Conservation (phyloP, 2,797 vertebrate species). For the Dromococcyx pavoninus region DNA sequence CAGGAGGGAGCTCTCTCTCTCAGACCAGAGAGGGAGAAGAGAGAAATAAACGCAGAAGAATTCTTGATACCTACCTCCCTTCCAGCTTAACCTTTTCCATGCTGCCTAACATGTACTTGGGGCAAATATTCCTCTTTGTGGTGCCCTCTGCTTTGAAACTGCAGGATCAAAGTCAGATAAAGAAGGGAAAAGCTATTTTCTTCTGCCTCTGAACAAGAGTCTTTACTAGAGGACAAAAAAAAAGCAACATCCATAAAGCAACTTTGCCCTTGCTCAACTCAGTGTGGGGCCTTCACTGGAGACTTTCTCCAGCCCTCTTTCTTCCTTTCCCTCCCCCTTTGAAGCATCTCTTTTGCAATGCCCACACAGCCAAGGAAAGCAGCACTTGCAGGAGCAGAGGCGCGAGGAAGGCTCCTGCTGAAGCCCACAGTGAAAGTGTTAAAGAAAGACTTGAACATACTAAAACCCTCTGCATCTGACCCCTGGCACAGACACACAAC, state of each 20-base stretch:
- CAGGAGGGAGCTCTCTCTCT: not conserved
- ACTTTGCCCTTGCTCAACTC: not conserved
- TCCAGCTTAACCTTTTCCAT: not conserved
- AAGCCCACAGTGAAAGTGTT: constrained; percentile 22
- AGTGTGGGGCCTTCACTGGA: not conserved
- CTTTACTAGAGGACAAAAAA: not conserved
- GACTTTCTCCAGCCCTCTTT: not conserved
- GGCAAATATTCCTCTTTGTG: not conserved
- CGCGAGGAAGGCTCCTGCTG: not conserved
- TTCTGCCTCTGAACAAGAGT: not conserved
- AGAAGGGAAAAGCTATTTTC: not conserved
- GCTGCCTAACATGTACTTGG: not conserved
- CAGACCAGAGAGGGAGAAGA: not conserved
- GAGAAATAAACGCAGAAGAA: not conserved
- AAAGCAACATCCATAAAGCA: not conserved
- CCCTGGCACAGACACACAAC: constrained; percentile 16
- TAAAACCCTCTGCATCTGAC: not conserved
- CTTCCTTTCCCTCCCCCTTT: not conserved
- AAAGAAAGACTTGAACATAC: not conserved
- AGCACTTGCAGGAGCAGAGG: not conserved
- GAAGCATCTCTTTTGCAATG: not conserved
- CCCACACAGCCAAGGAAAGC: not conserved
- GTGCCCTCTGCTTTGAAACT: not conserved
- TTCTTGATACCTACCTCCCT: not conserved
- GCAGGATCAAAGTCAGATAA: not conserved